phyloP scores from a whole-genome alignment of 1,140 invertebrate genomes.

The Ips typographus region DNA sequence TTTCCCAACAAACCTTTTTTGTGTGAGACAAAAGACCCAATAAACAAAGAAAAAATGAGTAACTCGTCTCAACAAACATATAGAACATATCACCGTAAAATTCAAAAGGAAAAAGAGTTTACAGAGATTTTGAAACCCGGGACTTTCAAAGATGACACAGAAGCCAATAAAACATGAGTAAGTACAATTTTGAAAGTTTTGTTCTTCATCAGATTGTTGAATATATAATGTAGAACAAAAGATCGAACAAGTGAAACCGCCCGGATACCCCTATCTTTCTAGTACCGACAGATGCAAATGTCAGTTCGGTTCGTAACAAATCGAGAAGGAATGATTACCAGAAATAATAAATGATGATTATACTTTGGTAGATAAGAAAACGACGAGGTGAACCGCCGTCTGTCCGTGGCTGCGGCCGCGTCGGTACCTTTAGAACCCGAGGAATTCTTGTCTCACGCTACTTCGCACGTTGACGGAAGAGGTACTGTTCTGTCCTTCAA shows the following conservation, averaged over 20 bases:
- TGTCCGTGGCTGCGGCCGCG: slow-evolving; percentile 3
- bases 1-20: no score
- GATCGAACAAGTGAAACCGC: not conserved
- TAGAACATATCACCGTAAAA: no score
- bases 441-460: slow-evolving; percentile 35
- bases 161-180: no score
- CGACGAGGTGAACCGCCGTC: slow-evolving; percentile 15
- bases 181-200: no score
- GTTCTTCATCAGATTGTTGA: no score
- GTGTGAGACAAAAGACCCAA: no score
- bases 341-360: slow-evolving; percentile 37
- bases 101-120: no score
- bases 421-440: slow-evolving; percentile 31
- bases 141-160: no score
- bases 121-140: no score
- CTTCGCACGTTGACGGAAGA: slow-evolving; percentile 33
- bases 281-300: slow-evolving; percentile 25
- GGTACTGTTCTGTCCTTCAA: slow-evolving; percentile 35
- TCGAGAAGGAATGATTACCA: slow-evolving; percentile 27
- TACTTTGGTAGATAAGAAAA: slow-evolving; percentile 30
- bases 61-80: no score
- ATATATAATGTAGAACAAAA: not conserved
- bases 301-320: slow-evolving; percentile 17
- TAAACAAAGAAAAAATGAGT: no score
- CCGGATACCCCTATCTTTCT: not conserved